phyloP scores from a whole-genome alignment of 35 echinoderm and acorn worm species.

The Holothuria glaberrima region DNA sequence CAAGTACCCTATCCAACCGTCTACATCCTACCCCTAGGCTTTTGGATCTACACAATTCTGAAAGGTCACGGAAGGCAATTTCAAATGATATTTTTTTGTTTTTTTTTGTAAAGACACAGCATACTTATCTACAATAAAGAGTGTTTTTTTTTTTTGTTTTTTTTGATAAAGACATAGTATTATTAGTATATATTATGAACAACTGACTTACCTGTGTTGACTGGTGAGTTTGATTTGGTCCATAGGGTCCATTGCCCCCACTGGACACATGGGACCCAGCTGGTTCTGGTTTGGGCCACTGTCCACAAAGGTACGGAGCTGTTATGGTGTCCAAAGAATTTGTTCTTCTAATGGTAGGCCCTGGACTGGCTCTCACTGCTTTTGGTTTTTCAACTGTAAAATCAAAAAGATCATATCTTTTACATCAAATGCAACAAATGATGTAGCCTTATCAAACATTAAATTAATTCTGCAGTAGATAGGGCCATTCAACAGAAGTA shows the following conservation, averaged over 20 bases:
- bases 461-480: no score
- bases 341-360: constrained; percentile 78
- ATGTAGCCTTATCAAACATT: not conserved
- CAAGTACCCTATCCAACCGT: no score
- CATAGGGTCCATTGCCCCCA: constrained; percentile 55
- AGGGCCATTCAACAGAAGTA: no score
- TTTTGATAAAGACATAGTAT: no score
- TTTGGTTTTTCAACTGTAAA: constrained; percentile 96
- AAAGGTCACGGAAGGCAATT: no score
- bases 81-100: no score
- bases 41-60: no score
- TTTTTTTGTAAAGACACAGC: no score
- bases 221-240: constrained; percentile 89
- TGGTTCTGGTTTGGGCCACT: constrained; percentile 83
- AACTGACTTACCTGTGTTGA: constrained; percentile 82
- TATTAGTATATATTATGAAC: no score
- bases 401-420: not conserved
- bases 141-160: no score
- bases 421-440: not conserved
- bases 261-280: constrained; percentile 40
- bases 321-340: constrained; percentile 92
- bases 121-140: no score
- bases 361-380: constrained; percentile 86
- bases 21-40: no score
- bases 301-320: constrained; percentile 80